Conservation (phyloP, 2,113 vertebrate genomes). For the Romanogobio albipinnatus region DNA sequence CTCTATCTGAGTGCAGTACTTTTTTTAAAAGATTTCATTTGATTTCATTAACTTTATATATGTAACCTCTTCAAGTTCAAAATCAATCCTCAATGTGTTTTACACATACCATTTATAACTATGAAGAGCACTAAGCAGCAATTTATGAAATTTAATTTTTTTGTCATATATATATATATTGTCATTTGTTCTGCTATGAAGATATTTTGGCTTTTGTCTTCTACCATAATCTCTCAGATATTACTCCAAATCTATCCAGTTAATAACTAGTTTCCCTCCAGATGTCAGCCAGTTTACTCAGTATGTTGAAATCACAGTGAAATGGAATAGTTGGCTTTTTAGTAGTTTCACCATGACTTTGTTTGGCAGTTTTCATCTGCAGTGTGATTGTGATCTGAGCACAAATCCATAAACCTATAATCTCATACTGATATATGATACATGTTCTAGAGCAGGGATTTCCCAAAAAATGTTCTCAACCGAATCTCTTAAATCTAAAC, state of each 20-base stretch:
- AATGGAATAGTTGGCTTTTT: slow-evolving; percentile 59
- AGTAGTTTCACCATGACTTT: slow-evolving; percentile 3
- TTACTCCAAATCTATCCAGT: not conserved
- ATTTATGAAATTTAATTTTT: slow-evolving; percentile 10
- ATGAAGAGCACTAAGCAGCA: not conserved
- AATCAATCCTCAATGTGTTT: not conserved
- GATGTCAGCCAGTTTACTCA: slow-evolving; percentile 44
- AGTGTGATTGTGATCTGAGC: not conserved
- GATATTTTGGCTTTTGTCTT: not conserved
- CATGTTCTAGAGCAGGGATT: not conserved
- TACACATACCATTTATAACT: not conserved
- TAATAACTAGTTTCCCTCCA: not conserved
- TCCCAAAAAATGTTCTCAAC: not conserved
- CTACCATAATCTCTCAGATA: not conserved
- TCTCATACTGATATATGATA: not conserved
- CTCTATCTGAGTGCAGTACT: not conserved
- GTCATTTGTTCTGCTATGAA: not conserved
- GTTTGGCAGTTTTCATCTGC: slow-evolving; percentile 12
- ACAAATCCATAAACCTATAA: not conserved
- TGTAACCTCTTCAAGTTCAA: not conserved
- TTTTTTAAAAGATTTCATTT: not conserved
- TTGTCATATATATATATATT: not conserved
- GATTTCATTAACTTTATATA: slow-evolving; percentile 1
- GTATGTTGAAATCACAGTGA: slow-evolving; percentile 63
- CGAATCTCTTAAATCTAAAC: not conserved